A percentile compares a stretch with the other conserved stretches of the same genome.
phyloP scores from a whole-genome alignment of 2,113 vertebrate genomes.

The Fregetta grallaria region DNA sequence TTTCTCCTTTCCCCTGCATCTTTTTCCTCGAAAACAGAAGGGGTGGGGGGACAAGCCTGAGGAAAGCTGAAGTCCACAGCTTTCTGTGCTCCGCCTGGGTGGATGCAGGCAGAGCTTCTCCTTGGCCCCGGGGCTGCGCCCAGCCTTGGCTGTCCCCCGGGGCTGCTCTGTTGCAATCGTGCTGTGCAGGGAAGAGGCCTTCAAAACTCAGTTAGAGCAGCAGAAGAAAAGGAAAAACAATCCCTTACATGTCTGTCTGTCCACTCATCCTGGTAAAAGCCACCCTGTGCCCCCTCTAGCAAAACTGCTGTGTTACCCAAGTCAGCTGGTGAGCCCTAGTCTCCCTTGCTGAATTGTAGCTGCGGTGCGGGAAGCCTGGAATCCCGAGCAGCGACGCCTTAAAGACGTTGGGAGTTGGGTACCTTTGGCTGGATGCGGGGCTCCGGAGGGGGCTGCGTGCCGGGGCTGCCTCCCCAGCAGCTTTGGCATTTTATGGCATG shows the following conservation, averaged over 20 bases:
- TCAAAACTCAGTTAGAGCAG: not conserved
- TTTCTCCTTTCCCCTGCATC: not conserved
- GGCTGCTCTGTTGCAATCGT: not conserved
- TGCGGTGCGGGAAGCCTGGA: rapidly evolving
- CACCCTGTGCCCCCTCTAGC: not conserved
- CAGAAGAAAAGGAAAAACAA: not conserved
- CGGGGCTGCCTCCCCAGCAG: not conserved
- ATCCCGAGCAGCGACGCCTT: rapidly evolving
- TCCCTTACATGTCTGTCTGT: not conserved
- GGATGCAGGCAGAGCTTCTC: not conserved
- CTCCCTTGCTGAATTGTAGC: not conserved
- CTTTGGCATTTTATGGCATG: not conserved
- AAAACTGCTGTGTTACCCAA: rapidly evolving
- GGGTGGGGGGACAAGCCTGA: not conserved
- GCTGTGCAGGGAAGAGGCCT: not conserved
- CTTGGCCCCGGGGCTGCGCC: not conserved
- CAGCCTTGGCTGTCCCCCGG: not conserved
- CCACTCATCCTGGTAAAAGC: not conserved
- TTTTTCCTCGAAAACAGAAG: not conserved
- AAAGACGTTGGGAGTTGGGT: rapidly evolving
- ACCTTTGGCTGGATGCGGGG: not conserved
- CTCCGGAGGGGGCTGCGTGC: not conserved
- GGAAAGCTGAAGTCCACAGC: rapidly evolving
- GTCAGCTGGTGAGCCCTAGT: rapidly evolving
- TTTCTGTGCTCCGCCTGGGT: not conserved